phyloP scores from a whole-genome alignment of 1,140 invertebrate species.

The Pachyrhynchus sulphureomaculatus region DNA sequence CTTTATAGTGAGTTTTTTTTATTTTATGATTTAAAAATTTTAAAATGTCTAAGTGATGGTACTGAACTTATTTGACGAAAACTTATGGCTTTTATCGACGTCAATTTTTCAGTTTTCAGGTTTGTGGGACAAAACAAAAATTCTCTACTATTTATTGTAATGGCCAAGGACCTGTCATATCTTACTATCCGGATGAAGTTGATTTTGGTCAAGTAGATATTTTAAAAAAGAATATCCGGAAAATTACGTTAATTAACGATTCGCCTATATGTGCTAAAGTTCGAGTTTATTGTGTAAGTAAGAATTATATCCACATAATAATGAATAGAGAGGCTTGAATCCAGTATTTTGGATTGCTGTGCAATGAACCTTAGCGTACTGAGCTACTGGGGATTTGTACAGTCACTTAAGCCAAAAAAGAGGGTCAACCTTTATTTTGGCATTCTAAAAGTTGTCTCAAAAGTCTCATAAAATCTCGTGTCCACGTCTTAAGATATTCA shows the following conservation, averaged over 20 bases:
- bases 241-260: constrained; percentile 51
- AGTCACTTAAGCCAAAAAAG: no score
- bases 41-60: no score
- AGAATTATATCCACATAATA: neutral
- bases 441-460: no score
- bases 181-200: constrained; percentile 43
- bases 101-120: constrained; percentile 26
- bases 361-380: no score
- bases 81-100: neutral
- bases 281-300: constrained; percentile 44
- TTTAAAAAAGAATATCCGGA: constrained; percentile 39
- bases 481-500: no score
- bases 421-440: no score
- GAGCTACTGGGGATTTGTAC: no score
- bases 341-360: no score
- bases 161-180: constrained; percentile 54
- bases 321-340: no score
- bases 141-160: constrained; percentile 48
- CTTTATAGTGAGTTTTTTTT: neutral
- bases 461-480: no score
- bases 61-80: no score
- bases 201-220: constrained; percentile 50
- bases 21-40: no score
- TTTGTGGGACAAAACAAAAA: constrained; percentile 27
- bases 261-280: constrained; percentile 53